These are phyloP conservation scores for Coboldia fuscipes DNA, from an alignment of 1,140 invertebrate genomes.

Conservation along the genomic window DNA sequence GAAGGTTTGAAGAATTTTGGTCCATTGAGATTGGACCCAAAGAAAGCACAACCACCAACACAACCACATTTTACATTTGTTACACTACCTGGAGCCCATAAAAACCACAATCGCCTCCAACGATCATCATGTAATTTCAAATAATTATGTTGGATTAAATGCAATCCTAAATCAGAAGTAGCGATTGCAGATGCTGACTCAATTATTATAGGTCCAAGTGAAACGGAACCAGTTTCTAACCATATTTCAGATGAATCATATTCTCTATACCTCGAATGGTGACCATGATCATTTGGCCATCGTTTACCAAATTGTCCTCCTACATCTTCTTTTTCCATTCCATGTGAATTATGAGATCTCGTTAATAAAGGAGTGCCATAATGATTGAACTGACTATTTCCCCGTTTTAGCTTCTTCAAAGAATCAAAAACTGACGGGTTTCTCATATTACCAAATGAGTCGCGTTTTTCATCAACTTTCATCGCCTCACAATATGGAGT, in stretches of 20 bases:
- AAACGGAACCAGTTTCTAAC: conserved; percentile 82
- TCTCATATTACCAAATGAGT: too few species aligned
- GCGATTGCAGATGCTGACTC: conserved; percentile 74
- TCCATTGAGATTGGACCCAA: conserved; percentile 75
- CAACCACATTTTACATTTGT: conserved; percentile 66
- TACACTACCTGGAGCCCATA: conserved; percentile 55
- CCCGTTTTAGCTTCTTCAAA: too few species aligned
- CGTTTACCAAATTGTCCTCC: too few species aligned
- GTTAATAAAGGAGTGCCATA: too few species aligned
- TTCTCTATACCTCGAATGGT: too few species aligned
- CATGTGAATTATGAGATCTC: too few species aligned
- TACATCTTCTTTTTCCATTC: too few species aligned
- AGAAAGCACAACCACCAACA: conserved; percentile 84
- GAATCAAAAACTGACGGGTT: too few species aligned
- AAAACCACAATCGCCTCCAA: conserved; percentile 79
- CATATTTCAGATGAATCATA: conserved; percentile 68
- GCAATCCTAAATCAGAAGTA: conserved; percentile 47
- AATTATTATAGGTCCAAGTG: conserved; percentile 73
- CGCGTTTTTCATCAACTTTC: conserved; percentile 11
- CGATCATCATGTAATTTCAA: conserved; percentile 63
- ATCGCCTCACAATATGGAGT: conserved; percentile 19
- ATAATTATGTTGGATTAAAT: conserved; percentile 42
- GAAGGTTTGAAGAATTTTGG: conserved; percentile 69
- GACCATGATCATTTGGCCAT: too few species aligned
- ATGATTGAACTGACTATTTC: too few species aligned